A percentile compares a stretch with the other conserved stretches of the same genome.
phyloP scores from a whole-genome alignment of 1,140 invertebrate species.

The Cecropterus lyciades region DNA sequence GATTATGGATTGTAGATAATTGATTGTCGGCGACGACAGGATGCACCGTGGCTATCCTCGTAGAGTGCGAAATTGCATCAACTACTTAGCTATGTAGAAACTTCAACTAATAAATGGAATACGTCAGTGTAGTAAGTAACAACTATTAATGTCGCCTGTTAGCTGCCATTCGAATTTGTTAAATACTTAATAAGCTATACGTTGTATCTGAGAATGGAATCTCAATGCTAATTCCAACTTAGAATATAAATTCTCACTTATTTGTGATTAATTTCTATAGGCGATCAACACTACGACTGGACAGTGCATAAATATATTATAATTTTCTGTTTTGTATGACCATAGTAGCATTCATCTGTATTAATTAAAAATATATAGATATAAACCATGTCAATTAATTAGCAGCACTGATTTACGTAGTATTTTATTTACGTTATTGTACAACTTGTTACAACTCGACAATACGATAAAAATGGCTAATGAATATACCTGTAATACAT shows the following conservation, averaged over 20 bases:
- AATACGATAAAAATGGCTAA: too few species aligned
- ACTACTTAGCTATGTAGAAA: conserved; percentile 39
- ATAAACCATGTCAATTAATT: neutral
- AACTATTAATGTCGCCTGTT: conserved; percentile 44
- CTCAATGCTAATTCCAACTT: conserved; percentile 42
- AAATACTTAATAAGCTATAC: conserved; percentile 44
- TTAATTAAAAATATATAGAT: conserved; percentile 6
- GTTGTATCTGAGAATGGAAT: conserved; percentile 39
- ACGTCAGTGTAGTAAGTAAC: conserved; percentile 44
- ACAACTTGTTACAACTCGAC: neutral
- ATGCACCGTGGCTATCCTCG: conserved; percentile 46
- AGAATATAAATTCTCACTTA: conserved; percentile 40
- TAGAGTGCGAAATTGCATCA: conserved; percentile 47
- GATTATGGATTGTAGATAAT: conserved; percentile 73
- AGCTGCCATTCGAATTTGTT: conserved; percentile 41
- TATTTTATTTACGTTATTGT: neutral
- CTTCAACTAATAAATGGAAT: conserved; percentile 40
- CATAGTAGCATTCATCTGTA: conserved; percentile 15
- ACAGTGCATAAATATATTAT: conserved; percentile 21
- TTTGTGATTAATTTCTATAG: conserved; percentile 37
- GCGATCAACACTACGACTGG: conserved; percentile 22
- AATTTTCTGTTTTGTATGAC: conserved; percentile 23
- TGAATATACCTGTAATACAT: too few species aligned
- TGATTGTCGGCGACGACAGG: conserved; percentile 56
- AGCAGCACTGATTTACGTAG: neutral